Evolutionary conservation across 2,888 invertebrate species (phyloP), one percentile per base, ranked within the genome.

Genomic region (Endomychus coccineus): DNA sequence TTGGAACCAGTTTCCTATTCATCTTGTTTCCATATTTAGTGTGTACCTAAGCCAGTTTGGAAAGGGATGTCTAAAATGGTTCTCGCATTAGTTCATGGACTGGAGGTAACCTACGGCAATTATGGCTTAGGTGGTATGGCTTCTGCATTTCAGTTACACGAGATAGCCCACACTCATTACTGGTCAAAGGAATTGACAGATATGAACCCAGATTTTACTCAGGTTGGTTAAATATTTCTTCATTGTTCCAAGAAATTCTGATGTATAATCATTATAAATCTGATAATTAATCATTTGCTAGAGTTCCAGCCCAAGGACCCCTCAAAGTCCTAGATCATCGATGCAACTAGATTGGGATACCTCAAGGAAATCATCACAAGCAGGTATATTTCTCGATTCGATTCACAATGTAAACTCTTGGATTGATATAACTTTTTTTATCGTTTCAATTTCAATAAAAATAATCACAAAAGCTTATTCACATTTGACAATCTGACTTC

Each of bases 161-260:
- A 99, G 73, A 94, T 99, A 59, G 90, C 94, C 2, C 97, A 99
- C 64, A 99, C 98, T 0, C 97, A 98, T 68, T 99, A 85, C 63
- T 95, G 94, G 91, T 86, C 85, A 51, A 86, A 88, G 58, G 91
- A 91, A 61, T 62, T 88, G 5, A 73, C 71, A 23, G 78, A 78
- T 45, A 67, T 66, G 1, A 73, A 71, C 16, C 63, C 71, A 52
- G 49, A 51, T 24, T 44, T 50, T 12, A 63, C 64, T 4, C 61
- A 58, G 44, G 61, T 61, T 45, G n/a, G 22, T 16, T 7, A 24
- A 19, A 14, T 22, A 9, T 7, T 5, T 10, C 15, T 17, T 36
- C 17, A 41, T 22, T 14, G 12, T n/a, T n/a, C n/a, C n/a, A n/a
- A n/a, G n/a, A n/a, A n/a, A n/a, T n/a, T n/a, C n/a, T n/a, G n/a